Conservation (phyloP, 2,113 vertebrate genomes). For the Microcebus lehilahytsara region DNA sequence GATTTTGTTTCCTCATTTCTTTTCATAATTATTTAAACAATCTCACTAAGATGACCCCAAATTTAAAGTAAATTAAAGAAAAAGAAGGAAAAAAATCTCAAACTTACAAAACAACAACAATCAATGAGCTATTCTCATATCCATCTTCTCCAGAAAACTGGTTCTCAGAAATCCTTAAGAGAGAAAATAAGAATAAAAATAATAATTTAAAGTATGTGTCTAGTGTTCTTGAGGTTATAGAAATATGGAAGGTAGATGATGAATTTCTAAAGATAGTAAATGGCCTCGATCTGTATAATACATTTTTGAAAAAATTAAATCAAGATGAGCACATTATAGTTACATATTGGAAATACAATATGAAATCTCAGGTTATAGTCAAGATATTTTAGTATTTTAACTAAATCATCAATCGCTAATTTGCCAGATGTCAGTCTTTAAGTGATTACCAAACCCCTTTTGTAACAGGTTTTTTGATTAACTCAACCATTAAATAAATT, state of each 20-base stretch:
- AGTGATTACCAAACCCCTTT: neutral
- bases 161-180: neutral
- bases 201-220: neutral
- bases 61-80: neutral
- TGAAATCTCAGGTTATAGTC: neutral
- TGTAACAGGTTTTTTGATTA: neutral
- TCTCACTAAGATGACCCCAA: neutral
- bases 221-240: neutral
- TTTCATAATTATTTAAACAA: neutral
- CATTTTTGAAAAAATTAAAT: neutral
- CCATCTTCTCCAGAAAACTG: neutral
- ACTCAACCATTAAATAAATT: neutral
- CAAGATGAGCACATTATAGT: neutral
- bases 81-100: neutral
- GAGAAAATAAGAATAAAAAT: neutral
- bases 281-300: neutral
- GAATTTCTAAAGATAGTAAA: neutral
- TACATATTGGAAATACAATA: neutral
- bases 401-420: neutral
- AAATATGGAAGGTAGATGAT: neutral
- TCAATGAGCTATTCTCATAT: neutral
- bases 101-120: neutral
- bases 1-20: neutral
- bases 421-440: neutral
- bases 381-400: neutral